These are phyloP conservation scores for Shargacucullia verbasci DNA, from an alignment of 2,888 invertebrate genomes.

Conservation along the genomic window DNA sequence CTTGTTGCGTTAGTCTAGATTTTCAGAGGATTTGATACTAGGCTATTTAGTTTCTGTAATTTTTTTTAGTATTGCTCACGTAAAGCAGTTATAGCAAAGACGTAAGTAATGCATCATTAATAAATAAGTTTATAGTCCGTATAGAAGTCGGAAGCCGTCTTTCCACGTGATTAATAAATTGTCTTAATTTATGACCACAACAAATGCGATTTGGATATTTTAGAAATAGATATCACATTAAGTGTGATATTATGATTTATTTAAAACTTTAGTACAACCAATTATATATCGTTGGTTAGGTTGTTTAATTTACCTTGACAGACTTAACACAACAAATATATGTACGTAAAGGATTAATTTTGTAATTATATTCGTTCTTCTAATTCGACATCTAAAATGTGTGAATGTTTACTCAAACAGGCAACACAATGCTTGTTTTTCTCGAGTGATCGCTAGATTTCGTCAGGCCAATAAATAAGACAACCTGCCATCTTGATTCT, in stretches of 20 bases:
- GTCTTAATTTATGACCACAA: too few relatives aligned
- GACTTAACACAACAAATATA: conserved; percentile 9
- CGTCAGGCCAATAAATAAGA: conserved; percentile 27
- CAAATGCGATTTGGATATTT: not conserved
- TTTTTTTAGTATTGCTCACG: too few relatives aligned
- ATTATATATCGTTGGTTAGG: conserved; percentile 17
- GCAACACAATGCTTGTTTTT: conserved; percentile 36
- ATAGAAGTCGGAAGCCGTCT: too few relatives aligned
- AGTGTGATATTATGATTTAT: not conserved
- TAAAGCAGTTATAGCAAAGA: too few relatives aligned
- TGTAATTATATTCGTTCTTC: conserved; percentile 23
- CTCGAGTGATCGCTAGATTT: conserved; percentile 42
- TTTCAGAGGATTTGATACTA: conserved; percentile 2
- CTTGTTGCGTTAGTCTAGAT: conserved; percentile 9
- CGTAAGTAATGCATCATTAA: too few relatives aligned
- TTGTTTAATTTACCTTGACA: conserved; percentile 36
- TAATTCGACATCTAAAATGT: conserved; percentile 34
- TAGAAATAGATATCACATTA: not conserved
- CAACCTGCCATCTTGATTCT: conserved; percentile 18
- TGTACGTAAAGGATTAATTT: conserved; percentile 17
- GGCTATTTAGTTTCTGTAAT: too few relatives aligned
- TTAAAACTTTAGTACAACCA: not conserved
- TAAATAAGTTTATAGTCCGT: too few relatives aligned
- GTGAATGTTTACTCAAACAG: conserved; percentile 42
- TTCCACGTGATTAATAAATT: too few relatives aligned